Percentiles rank a stretch among this genome's conserved stretches.
Evolutionary conservation across 2,113 vertebrate genomes (phyloP).

Genomic region (Petrocephalus microphthalmus): DNA sequence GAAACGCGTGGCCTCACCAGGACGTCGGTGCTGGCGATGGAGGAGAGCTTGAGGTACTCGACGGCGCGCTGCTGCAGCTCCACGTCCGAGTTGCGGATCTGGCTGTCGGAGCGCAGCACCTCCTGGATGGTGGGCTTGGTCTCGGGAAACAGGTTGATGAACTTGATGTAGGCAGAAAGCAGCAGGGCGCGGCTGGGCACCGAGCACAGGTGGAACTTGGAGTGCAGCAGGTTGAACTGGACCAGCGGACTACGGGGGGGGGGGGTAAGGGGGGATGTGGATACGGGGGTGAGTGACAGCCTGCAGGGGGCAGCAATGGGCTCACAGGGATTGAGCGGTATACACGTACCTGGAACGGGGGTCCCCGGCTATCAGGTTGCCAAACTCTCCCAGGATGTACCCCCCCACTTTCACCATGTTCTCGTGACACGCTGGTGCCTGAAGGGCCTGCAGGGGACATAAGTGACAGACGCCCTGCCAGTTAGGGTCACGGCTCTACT

Average conservation of each 20-base stretch:
- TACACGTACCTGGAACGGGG: slow-evolving; percentile 77
- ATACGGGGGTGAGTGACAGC: background rate
- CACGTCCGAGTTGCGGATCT: slow-evolving; percentile 84
- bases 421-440: slow-evolving; percentile 87
- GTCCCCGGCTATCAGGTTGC: slow-evolving; percentile 86
- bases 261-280: background rate
- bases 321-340: background rate
- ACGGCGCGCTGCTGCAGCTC: slow-evolving; percentile 88
- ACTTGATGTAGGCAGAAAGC: slow-evolving; percentile 88
- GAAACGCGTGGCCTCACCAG: slow-evolving; percentile 61
- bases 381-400: slow-evolving; percentile 87
- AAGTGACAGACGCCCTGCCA: background rate
- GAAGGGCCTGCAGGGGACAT: slow-evolving; percentile 64
- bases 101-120: slow-evolving; percentile 82
- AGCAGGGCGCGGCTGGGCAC: slow-evolving; percentile 81
- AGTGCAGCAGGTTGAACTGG: slow-evolving; percentile 87
- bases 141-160: slow-evolving; percentile 91
- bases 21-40: slow-evolving; percentile 84
- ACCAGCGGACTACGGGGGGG: slow-evolving; percentile 67
- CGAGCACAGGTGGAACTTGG: slow-evolving; percentile 87
- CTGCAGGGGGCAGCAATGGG: background rate
- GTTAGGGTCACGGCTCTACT: background rate
- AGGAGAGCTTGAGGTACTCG: slow-evolving; percentile 87
- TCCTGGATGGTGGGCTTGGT: slow-evolving; percentile 90
- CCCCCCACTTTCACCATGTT: slow-evolving; percentile 94